Base-by-base conservation (phyloP, 2,113 vertebrate genomes). In the Bungarus multicinctus region DNA sequence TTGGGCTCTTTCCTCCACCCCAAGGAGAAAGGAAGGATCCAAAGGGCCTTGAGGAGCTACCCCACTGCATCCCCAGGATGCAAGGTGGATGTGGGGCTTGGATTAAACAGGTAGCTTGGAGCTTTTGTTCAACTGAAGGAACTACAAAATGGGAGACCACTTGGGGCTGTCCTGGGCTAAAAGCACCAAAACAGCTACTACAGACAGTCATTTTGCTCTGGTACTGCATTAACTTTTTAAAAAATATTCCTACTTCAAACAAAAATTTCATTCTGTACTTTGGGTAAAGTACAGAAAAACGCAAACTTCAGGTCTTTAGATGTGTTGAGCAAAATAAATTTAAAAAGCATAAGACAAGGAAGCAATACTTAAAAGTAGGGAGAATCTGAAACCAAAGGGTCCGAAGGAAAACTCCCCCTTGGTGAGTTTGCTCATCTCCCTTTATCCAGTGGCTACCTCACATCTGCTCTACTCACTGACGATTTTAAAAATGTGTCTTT, bases 261-360 rank as follows among this genome's bases (percentile, higher is more conserved):
- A 95, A 95, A 95, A 94, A 94, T 14, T 30, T 57, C 81, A 92
- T 97, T 96, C 92, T 93, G 69, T 95, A 85, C 91, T 87, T 93
- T 93, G 92, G 0, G 0, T 74, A 90, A 93, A 0, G 0, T 85
- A 87, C 45, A 81, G 3, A 0, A 43, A 94, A 94, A 91, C 10
- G 90, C 89, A 94, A 92, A 93, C 81, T 57, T 58, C 88, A 92
- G 90, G 93, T 94, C 90, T 60, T 91, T 91, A 89, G 30, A 93
- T 93, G 54, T 52, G 64, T 92, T 87, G 91, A 91, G 88, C 43
- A 74, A 93, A 95, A 94, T 60, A 92, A 74, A 95, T 94, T 95
- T 92, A 94, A 93, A 89, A 87, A 91, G 53, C 88, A 91, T 90
- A 81, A 92, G 92, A 85, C 95, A 95, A 96, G 92, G 64, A 34